Base-by-base conservation (phyloP, 2,797 vertebrate species). In the Anguilla marmorata region DNA sequence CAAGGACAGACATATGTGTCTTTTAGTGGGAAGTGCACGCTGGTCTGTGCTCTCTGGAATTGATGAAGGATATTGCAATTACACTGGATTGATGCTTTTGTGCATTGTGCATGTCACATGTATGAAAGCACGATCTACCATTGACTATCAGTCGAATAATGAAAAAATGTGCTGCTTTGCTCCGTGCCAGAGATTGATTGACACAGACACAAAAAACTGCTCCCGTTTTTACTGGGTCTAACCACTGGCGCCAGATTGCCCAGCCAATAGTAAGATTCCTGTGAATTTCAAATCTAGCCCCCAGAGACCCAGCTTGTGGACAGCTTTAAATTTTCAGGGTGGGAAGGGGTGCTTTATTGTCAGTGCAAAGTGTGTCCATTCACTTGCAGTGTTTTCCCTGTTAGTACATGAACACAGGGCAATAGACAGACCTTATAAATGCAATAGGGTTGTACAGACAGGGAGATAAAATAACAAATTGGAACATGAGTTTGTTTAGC, bases 1-100 rank as follows among this genome's bases (percentile, higher is more conserved):
- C 66, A 79, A 19, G 72, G 30, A 76, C 30, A 76, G 41, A 12
- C 69, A n/a, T 80, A 60, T 88, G 69, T 54, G 69, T 21, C 14
- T 63, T 63, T 85, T 58, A 56, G 37, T 60, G 48, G 37, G 27
- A 5, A 37, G 12, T 45, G 37, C 12, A 24, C 5, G 63, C n/a
- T 24, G 4, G 72, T 14, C 63, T 66, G 63, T 63, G 58, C 21
- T 66, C 24, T 66, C 63, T n/a, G 24, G 24, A 63, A 63, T 63
- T n/a, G 19, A 24, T 66, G 63, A 66, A 66, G 21, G 19, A 24
- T 66, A 4, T 66, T 66, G 63, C 24, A 66, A 9, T 66, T 5
- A 66, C n/a, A n/a, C 24, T n/a, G 63, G 4, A 60, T 60, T 60
- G 58, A 19, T 16, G 16, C 58, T 60, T 60, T 60, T 0, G 56